Evolutionary conservation across 2,113 vertebrate species (phyloP).

Genomic region (Galeopterus variegatus): DNA sequence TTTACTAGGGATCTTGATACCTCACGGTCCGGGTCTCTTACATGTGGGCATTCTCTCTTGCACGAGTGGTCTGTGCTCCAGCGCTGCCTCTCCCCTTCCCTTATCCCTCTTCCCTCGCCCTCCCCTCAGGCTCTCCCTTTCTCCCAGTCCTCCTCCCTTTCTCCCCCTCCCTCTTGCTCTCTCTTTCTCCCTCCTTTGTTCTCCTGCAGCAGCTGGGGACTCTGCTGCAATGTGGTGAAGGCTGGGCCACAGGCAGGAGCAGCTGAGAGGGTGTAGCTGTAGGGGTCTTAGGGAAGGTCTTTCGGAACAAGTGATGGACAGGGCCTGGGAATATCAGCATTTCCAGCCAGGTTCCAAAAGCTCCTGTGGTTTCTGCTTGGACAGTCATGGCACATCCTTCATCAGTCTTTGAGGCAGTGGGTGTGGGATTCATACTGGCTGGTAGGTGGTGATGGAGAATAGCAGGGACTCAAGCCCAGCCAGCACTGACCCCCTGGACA

Average conservation of each 20-base stretch:
- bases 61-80: neutral
- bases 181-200: neutral
- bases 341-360: neutral
- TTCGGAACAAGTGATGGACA: neutral
- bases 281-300: neutral
- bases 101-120: neutral
- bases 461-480: neutral
- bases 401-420: neutral
- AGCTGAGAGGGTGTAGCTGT: neutral
- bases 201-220: neutral
- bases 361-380: neutral
- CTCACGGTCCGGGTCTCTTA: neutral
- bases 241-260: neutral
- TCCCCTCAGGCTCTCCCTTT: too few species aligned
- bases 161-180: accelerated
- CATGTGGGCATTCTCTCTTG: neutral
- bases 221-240: neutral
- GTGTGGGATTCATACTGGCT: neutral
- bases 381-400: neutral
- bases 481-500: neutral
- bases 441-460: neutral
- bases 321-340: neutral
- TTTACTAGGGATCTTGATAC: neutral
- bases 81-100: neutral
- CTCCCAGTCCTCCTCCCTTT: too few species aligned